phyloP scores from a whole-genome alignment of 2,888 invertebrate species.

The Brachyptera putata region DNA sequence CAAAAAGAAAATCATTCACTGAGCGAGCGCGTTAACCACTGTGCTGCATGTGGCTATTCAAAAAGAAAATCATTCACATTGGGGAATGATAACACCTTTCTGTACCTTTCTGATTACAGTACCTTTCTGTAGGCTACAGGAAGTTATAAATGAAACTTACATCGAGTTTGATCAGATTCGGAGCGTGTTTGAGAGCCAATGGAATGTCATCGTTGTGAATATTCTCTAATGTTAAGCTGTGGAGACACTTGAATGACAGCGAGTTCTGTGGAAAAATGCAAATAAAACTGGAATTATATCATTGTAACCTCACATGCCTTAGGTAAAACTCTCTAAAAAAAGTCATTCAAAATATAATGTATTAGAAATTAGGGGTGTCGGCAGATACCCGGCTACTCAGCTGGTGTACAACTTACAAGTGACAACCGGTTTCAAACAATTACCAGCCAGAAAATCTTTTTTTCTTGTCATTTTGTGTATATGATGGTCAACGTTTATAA shows the following conservation, averaged over 20 bases:
- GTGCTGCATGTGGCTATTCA: too few relatives aligned
- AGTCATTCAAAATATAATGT: too few relatives aligned
- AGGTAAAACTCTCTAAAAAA: neutral
- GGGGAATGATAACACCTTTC: neutral
- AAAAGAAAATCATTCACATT: too few relatives aligned
- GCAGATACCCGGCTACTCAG: too few relatives aligned
- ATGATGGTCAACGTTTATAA: too few relatives aligned
- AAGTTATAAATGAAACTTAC: too few relatives aligned
- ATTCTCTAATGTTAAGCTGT: conserved; percentile 25
- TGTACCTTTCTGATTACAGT: neutral
- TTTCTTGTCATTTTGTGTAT: too few relatives aligned
- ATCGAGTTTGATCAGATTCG: conserved; percentile 18
- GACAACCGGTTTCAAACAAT: neutral
- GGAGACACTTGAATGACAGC: conserved; percentile 13
- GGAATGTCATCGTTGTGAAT: conserved; percentile 23
- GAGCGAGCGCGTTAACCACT: too few relatives aligned
- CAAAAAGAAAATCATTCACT: too few relatives aligned
- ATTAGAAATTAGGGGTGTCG: too few relatives aligned
- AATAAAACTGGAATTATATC: neutral
- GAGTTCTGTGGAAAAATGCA: conserved; percentile 22
- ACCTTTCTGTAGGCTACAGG: neutral
- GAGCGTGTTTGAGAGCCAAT: conserved; percentile 17
- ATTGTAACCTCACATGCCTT: neutral
- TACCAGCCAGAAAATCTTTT: too few relatives aligned
- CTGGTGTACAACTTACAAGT: too few relatives aligned